Evolutionary conservation across 2,888 invertebrate species (phyloP).

Genomic region (Himalopsyche anomala): DNA sequence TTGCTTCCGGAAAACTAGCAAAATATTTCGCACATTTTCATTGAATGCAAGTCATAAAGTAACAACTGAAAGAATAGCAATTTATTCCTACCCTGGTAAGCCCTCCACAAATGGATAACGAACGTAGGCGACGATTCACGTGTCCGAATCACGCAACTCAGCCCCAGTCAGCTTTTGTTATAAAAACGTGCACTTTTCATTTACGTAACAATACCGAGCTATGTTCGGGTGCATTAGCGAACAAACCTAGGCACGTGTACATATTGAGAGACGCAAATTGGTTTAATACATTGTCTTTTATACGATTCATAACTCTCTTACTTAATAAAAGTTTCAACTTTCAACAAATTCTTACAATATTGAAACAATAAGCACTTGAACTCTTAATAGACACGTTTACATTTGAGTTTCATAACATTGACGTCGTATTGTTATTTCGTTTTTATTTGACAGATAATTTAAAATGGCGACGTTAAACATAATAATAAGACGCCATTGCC

Average conservation of each 20-base stretch:
- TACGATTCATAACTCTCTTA: background rate
- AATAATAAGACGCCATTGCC: background rate
- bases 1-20: too few relatives aligned
- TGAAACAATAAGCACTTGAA: background rate
- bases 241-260: slow-evolving; percentile 48
- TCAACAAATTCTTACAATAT: background rate
- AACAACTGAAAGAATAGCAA: too few relatives aligned
- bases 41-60: too few relatives aligned
- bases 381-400: background rate
- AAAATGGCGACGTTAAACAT: background rate
- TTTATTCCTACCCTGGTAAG: background rate
- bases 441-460: background rate
- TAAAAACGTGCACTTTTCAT: slow-evolving; percentile 52
- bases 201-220: slow-evolving; percentile 44
- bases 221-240: background rate
- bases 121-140: slow-evolving; percentile 24
- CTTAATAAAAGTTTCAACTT: background rate
- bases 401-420: too few relatives aligned
- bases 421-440: background rate
- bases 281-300: background rate
- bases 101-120: background rate
- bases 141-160: slow-evolving; percentile 46
- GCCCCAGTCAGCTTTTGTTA: slow-evolving; percentile 16
- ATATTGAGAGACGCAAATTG: background rate
- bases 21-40: too few relatives aligned